phyloP scores from a whole-genome alignment of 1,140 invertebrate species.

The Drosophila neocordata region DNA sequence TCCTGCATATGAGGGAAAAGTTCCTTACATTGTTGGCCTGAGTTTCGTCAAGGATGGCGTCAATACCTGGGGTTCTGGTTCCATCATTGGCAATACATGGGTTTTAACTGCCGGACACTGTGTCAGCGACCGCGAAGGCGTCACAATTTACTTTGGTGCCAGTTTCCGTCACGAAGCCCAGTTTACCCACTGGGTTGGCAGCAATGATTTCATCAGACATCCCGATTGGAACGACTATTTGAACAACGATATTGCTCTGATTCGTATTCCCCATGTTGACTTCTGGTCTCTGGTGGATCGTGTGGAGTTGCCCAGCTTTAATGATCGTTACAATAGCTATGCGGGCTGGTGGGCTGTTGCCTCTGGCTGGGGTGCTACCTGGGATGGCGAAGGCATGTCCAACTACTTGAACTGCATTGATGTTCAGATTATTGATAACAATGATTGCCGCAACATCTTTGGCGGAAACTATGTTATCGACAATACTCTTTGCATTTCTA shows the following conservation, averaged over 20 bases:
- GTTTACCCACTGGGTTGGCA: constrained; percentile 21
- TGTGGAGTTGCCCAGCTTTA: constrained; percentile 47
- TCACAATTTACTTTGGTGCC: constrained; percentile 31
- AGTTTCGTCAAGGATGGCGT: constrained; percentile 79
- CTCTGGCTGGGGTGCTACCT: constrained; percentile 52
- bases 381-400: constrained; percentile 13
- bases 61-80: constrained; percentile 84
- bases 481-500: constrained; percentile 54
- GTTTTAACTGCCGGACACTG: constrained; percentile 82
- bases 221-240: constrained; percentile 19
- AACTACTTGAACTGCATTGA: constrained; percentile 37
- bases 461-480: constrained; percentile 23
- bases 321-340: constrained; percentile 33
- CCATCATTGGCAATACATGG: constrained; percentile 84
- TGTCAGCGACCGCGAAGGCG: constrained; percentile 32
- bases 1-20: constrained; percentile 74
- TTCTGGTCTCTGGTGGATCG: constrained; percentile 47
- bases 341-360: constrained; percentile 41
- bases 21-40: constrained; percentile 83
- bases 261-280: constrained; percentile 35
- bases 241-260: constrained; percentile 46
- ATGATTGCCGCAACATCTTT: constrained; percentile 28
- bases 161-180: constrained; percentile 31
- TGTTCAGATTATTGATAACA: constrained; percentile 35
- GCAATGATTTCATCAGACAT: constrained; percentile 30